Evolutionary conservation across 2,888 invertebrate species (phyloP), one percentile per base, ranked within the genome.

Genomic region (Hermaeophaga mercurialis): DNA sequence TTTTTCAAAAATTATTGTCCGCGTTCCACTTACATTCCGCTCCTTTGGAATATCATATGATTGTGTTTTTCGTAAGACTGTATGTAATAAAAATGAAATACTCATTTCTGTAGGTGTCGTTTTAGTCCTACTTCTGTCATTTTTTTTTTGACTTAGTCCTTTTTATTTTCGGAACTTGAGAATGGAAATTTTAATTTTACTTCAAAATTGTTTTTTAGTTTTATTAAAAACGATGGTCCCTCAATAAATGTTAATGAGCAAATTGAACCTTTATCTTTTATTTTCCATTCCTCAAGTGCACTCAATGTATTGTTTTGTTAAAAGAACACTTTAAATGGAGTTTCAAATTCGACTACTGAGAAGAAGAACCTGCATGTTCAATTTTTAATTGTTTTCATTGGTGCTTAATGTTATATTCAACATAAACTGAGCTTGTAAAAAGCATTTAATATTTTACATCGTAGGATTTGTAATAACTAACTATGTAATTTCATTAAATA

Each of bases 21-120:
- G n/a, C 54, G 52, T 68, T 69, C 70, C 70, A 71, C 70, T 71
- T 69, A 71, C 39, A 39, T 60, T 62, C 56, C 62, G 50, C 31
- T 47, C 22, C 36, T 55, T 55, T 64, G 61, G 53, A 49, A 57
- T 49, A 31, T 48, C 22, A 12, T 44, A 44, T 58, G 54, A 58
- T 58, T 65, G 63, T 59, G 52, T 59, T 64, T 63, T 64, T 63
- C 26, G 63, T 65, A 68, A 70, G 70, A 70, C 70, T 70, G 70
- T 67, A 64, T 65, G 67, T 67, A 67, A 67, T 61, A 58, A 43
- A 24, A 64, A 60, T 63, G 62, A 65, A 70, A 70, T 70, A 70
- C 70, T 70, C 70, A 70, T 68, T 67, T 68, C 61, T 61, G 58
- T 61, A 58, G 61, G 61, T 43, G 62, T 63, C 65, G 66, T 66